These are phyloP conservation scores for Porites evermanni DNA, from an alignment of 92 coral and sea anemone genomes.

Conservation along the genomic window DNA sequence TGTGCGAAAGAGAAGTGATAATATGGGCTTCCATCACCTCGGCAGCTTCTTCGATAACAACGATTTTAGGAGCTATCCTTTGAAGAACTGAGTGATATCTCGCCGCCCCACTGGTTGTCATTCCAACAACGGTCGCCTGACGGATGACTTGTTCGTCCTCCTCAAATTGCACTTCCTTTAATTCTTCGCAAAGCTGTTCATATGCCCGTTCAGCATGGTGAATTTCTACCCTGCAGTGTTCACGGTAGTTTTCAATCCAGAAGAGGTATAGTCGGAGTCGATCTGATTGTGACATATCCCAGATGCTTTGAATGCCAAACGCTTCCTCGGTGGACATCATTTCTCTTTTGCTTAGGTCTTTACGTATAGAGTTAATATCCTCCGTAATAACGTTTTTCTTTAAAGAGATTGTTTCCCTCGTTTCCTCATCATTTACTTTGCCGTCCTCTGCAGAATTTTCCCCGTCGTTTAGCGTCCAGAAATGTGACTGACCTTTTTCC, in stretches of 20 bases:
- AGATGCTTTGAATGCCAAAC: constrained; percentile 41
- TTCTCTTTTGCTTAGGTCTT: neutral
- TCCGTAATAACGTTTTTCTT: neutral
- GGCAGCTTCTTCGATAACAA: constrained; percentile 85
- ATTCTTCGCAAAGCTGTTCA: constrained; percentile 36
- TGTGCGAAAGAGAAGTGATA: constrained; percentile 70
- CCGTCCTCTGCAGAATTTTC: too few species aligned
- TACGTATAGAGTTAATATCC: constrained; percentile 25
- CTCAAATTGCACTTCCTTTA: constrained; percentile 12
- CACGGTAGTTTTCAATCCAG: constrained; percentile 63
- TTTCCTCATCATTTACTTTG: too few species aligned
- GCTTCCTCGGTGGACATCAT: constrained; percentile 55
- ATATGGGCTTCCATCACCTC: constrained; percentile 86
- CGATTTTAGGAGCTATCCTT: constrained; percentile 67
- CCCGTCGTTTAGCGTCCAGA: too few species aligned
- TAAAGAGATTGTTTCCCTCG: neutral
- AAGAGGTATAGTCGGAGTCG: constrained; percentile 66
- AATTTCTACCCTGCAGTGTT: constrained; percentile 25
- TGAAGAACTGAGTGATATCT: constrained; percentile 60
- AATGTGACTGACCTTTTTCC: too few species aligned
- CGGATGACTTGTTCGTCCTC: constrained; percentile 63
- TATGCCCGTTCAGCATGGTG: constrained; percentile 47
- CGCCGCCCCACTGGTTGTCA: constrained; percentile 84
- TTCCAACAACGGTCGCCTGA: constrained; percentile 73
- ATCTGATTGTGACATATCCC: constrained; percentile 44